Base-by-base conservation (phyloP, 2,113 vertebrate genomes). In the Pitta sordida region DNA sequence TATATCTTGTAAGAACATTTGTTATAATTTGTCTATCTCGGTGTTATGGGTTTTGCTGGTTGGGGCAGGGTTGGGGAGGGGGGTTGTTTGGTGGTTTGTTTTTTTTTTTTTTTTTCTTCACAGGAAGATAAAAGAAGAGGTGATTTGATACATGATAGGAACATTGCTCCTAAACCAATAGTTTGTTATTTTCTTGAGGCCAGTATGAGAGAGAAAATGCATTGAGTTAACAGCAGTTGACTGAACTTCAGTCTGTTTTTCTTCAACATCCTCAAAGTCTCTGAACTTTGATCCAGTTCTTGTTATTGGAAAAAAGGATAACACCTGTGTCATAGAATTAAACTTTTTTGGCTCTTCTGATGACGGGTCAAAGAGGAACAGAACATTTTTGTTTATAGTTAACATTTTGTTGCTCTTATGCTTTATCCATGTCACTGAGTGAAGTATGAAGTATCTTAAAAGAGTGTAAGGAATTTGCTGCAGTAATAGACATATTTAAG, bases 161-260 rank as follows among this genome's bases (percentile, higher is more conserved):
- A 90, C 84, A 60, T 83, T 69, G 26, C 48, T 95, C 58, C 43
- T 77, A 86, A 95, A 94, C 21, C 43, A 77, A 16, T 74, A 92
- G 89, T 96, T 96, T 96, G 30, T 89, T 96, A 73, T 91, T 95
- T 93, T 94, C 85, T 93, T 32, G 82, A 76, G 75, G 27, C 34
- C 81, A 80, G 43, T 48, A 70, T 81, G 56, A 75, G 56, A 52
- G 44, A 86, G 48, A 83, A 93, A 71, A 86, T 39, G 5, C 41
- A 21, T 37, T 75, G 52, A 39, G 48, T 93, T 86, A 88, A 23
- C 37, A 84, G 60, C 77, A 80, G 75, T 58, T 71, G 83, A 30
- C 53, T 88, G 44, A 56, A 48, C 62, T 60, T n/a, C 36, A 56
- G 78, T 55, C 70, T 94, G 84, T 19, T 93, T 94, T 87, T 41